Percentiles rank a stretch among this genome's conserved stretches.
Conservation (phyloP, 2,797 vertebrate species). For the Fringilla coelebs region DNA sequence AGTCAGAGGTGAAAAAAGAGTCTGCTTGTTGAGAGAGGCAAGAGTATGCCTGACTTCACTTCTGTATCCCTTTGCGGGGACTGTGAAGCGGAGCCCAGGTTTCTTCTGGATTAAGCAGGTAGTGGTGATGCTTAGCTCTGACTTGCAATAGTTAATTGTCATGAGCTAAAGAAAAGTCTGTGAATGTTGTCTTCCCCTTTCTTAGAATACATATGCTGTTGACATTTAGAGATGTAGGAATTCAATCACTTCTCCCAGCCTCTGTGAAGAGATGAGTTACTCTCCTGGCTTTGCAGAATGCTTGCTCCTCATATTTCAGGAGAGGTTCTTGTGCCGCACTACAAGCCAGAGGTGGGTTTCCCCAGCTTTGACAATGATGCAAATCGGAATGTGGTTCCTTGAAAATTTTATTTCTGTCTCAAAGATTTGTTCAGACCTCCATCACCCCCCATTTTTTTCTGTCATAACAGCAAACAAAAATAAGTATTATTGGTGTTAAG, state of each 20-base stretch:
- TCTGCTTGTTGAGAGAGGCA: background rate
- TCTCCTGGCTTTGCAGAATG: background rate
- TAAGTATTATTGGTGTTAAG: background rate
- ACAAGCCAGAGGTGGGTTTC: background rate
- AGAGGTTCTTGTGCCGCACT: background rate
- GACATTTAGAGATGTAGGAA: background rate
- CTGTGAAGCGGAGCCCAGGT: background rate
- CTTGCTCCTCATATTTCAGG: background rate
- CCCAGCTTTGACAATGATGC: background rate
- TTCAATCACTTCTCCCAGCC: background rate
- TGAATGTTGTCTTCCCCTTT: background rate
- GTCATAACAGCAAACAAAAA: background rate
- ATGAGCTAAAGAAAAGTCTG: accelerated
- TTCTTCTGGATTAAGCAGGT: background rate
- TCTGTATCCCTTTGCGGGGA: background rate
- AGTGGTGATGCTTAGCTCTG: background rate
- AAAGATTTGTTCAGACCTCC: background rate
- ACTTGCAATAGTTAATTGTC: background rate
- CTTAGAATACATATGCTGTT: background rate
- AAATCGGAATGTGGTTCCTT: background rate
- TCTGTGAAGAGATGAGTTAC: background rate
- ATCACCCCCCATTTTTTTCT: background rate
- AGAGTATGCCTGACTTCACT: background rate
- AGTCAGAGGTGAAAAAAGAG: background rate
- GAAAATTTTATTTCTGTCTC: background rate